Evolutionary conservation across 2,113 vertebrate genomes (phyloP).

Genomic region (Eonycteris spelaea): DNA sequence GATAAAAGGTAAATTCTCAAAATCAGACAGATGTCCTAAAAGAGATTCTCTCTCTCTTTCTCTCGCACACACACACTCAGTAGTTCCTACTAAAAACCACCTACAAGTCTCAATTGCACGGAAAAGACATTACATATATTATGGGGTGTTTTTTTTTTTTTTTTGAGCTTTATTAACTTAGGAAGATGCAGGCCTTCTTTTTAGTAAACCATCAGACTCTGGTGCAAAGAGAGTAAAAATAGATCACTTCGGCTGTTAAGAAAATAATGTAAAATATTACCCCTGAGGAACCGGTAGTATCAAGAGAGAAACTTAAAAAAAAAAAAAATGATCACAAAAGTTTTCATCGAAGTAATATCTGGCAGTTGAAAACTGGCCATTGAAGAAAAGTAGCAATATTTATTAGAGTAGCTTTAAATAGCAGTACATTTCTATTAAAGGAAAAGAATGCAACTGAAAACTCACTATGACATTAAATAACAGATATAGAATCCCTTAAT

Average conservation of each 20-base stretch:
- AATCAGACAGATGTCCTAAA: not conserved
- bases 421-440: not conserved
- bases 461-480: not conserved
- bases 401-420: constrained; percentile 4
- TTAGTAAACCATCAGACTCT: not conserved
- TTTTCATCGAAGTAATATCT: constrained; percentile 17
- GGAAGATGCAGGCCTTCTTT: not conserved
- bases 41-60: not conserved
- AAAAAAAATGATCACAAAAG: not conserved
- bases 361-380: not conserved
- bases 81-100: not conserved
- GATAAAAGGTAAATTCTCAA: constrained; percentile 7
- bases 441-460: constrained; percentile 21
- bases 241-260: not conserved
- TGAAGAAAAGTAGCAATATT: not conserved
- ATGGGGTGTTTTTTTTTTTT: no score
- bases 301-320: constrained; percentile 5
- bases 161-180: not conserved
- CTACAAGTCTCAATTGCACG: constrained; percentile 1
- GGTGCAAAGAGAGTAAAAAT: not conserved
- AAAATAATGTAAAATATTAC: not conserved
- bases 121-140: not conserved
- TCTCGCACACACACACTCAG: not conserved
- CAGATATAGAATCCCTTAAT: not conserved
- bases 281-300: not conserved